Evolutionary conservation across 2,797 vertebrate genomes (phyloP).

Genomic region (Perodicticus potto): DNA sequence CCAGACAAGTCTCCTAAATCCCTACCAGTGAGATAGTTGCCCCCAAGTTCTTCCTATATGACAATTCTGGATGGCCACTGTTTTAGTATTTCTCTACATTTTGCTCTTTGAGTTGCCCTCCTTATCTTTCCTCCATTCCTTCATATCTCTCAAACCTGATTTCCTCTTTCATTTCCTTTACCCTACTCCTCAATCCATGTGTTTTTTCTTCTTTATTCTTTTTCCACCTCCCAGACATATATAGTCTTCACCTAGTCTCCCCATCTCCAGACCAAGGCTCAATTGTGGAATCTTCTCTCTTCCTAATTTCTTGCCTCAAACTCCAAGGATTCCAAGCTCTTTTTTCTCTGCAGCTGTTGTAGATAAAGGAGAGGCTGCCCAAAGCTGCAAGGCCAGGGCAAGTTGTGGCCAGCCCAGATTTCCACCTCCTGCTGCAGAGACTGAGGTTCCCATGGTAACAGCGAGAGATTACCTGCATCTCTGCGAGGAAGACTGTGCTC

Average conservation of each 20-base stretch:
- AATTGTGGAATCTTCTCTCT: constrained; percentile 56
- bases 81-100: neutral
- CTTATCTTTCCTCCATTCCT: constrained; percentile 25
- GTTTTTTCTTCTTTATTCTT: constrained; percentile 30
- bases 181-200: neutral
- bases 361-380: constrained; percentile 23
- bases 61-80: neutral
- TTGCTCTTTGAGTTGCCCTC: neutral
- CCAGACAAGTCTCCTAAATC: constrained; percentile 3
- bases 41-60: neutral
- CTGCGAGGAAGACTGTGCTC: neutral
- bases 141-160: constrained; percentile 16
- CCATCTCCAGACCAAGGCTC: neutral
- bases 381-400: constrained; percentile 34
- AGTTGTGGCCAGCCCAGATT: neutral
- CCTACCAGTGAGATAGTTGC: neutral
- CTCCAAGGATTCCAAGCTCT: neutral
- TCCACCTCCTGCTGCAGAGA: neutral
- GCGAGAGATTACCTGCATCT: neutral
- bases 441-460: constrained; percentile 18
- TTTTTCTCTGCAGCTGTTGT: neutral
- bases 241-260: neutral
- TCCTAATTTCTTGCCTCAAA: constrained; percentile 48
- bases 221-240: constrained; percentile 20
- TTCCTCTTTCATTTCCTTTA: constrained; percentile 21